Conservation (phyloP, 1,140 invertebrate species). For the Atta colombica region DNA sequence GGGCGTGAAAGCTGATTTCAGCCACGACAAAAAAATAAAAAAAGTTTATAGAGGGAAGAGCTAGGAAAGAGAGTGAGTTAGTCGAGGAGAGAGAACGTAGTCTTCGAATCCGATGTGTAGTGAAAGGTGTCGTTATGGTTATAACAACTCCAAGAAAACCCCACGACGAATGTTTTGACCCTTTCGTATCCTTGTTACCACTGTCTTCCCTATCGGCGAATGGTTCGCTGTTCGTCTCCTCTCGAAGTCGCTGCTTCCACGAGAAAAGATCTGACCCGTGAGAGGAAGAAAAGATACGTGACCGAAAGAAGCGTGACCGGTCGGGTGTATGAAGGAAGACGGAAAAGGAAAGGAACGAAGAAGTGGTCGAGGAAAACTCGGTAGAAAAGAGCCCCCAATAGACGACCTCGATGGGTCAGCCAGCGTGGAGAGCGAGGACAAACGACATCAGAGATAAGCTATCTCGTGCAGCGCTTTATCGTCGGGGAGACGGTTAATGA, state of each 20-base stretch:
- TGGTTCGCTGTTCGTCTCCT: conserved; percentile 19
- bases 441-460: conserved; percentile 77
- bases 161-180: conserved; percentile 74
- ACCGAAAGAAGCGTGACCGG: conserved; percentile 49
- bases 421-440: conserved; percentile 60
- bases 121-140: conserved; percentile 78
- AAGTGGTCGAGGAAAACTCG: conserved; percentile 38
- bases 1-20: conserved; percentile 28
- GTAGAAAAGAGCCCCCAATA: conserved; percentile 57
- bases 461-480: conserved; percentile 78
- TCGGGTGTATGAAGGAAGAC: conserved; percentile 5
- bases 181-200: conserved; percentile 80
- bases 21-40: conserved; percentile 18
- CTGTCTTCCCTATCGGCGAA: conserved; percentile 57
- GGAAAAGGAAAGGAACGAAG: conserved; percentile 29
- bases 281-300: conserved; percentile 46
- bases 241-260: conserved; percentile 11
- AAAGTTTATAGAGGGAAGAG: background rate
- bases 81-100: conserved; percentile 16
- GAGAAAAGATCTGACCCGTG: conserved; percentile 5
- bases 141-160: conserved; percentile 78
- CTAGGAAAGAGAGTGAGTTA: background rate
- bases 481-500: conserved; percentile 77
- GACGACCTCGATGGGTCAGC: conserved; percentile 67
- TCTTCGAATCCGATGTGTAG: conserved; percentile 37